Evolutionary conservation across 1,140 invertebrate species (phyloP), one percentile per base, ranked within the genome.

Genomic region (Polypedilum vanderplanki): DNA sequence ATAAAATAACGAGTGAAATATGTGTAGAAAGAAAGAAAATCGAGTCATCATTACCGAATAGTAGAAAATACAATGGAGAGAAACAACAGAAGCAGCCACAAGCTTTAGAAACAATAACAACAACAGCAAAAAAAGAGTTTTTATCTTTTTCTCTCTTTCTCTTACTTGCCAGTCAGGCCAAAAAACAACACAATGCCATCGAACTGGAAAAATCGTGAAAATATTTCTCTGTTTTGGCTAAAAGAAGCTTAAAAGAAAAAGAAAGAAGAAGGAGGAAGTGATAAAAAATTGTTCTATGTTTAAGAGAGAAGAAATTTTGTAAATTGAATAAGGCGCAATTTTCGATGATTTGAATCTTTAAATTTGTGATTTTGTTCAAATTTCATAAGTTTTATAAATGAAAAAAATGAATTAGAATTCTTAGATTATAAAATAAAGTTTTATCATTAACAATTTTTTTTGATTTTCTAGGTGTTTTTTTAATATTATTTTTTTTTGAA

Each of bases 1-100:
- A 57, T 57, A 57, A 57, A 57, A 57, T 57, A 57, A 57, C 46
- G 46, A 57, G 46, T 57, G 46, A 57, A 57, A 57, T 57, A 57
- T 57, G 46, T 57, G 46, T n/a, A 57, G 12, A 57, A 57, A 33
- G 24, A n/a, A 57, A 57, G 46, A 57, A 57, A n/a, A 57, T 57
- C 46, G 46, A 57, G 46, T 57, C 46, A 57, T 57, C 46, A 57
- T 57, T 57, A 57, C 46, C 12, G 46, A 57, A 57, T 57, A 12
- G 12, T 4, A 33, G 5, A 57, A 12, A 57, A 57, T 57, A 12
- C 12, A 57, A 57, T 15, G 46, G 12, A 57, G 46, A 57, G 15
- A 57, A 57, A 3, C 46, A 57, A 3, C n/a, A 57, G 46, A 12
- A 57, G 46, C 46, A n/a, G n/a, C 46, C 12, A 57, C 46, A 57